phyloP scores from a whole-genome alignment of 2,797 vertebrate genomes.

The Schizopygopsis pylzovi region DNA sequence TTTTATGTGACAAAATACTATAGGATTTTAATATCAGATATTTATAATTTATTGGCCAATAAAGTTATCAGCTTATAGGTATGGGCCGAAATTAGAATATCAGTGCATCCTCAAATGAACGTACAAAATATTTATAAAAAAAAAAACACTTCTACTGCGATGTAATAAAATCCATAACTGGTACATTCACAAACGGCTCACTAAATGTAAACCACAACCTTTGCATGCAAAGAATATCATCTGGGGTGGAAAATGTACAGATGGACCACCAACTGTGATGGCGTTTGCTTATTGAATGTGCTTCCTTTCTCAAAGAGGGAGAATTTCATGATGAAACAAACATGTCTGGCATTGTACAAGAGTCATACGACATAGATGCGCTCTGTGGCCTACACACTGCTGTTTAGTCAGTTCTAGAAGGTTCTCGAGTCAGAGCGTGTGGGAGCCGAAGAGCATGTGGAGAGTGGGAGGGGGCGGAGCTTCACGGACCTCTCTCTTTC shows the following conservation, averaged over 20 bases:
- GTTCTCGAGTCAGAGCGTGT: conserved; percentile 52
- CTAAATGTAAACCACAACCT: neutral
- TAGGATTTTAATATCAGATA: neutral
- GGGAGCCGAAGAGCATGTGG: conserved; percentile 59
- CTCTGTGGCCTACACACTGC: conserved; percentile 51
- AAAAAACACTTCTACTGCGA: neutral
- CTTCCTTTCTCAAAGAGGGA: conserved; percentile 8
- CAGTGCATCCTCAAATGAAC: neutral
- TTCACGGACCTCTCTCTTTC: conserved; percentile 44
- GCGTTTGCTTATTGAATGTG: conserved; percentile 12
- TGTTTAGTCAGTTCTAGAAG: conserved; percentile 59
- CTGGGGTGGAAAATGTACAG: conserved; percentile 29
- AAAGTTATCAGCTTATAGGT: neutral
- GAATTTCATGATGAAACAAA: conserved; percentile 30
- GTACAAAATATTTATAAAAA: neutral
- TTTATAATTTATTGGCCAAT: neutral
- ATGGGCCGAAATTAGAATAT: neutral
- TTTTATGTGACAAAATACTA: neutral
- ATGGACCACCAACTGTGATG: conserved; percentile 29
- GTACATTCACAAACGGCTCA: neutral
- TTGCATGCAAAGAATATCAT: neutral
- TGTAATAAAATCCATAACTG: neutral
- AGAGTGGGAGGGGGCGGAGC: conserved; percentile 59
- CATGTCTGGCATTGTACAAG: conserved; percentile 35
- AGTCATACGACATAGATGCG: conserved; percentile 23